Conservation (phyloP, 2,113 vertebrate genomes). For the Siniperca chuatsi region DNA sequence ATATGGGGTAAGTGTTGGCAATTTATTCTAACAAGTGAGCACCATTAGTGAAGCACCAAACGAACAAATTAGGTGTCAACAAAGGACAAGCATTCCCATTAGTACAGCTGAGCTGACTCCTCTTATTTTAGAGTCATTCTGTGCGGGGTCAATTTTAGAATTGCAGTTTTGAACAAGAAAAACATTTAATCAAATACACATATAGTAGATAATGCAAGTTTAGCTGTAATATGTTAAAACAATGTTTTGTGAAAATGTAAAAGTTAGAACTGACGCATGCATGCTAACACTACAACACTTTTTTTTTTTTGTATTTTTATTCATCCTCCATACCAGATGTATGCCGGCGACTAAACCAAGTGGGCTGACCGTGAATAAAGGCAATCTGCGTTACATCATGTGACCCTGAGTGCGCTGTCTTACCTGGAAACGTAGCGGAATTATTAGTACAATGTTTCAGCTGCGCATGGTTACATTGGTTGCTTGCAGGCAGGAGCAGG, state of each 20-base stretch:
- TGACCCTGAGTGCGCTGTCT: background rate
- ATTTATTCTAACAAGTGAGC: background rate
- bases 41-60: background rate
- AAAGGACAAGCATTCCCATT: background rate
- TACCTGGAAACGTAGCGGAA: slow-evolving; percentile 37
- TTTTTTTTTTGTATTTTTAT: background rate
- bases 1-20: background rate
- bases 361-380: background rate
- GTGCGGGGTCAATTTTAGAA: background rate
- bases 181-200: background rate
- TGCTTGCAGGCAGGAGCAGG: slow-evolving; percentile 49
- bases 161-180: background rate
- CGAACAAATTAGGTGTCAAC: background rate
- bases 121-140: background rate
- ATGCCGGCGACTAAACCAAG: background rate
- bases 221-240: background rate
- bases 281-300: background rate
- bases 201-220: background rate
- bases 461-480: background rate
- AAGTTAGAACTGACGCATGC: background rate
- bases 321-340: background rate
- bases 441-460: background rate
- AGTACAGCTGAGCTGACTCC: background rate
- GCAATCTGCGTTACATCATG: background rate
- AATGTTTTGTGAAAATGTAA: background rate